phyloP scores from a whole-genome alignment of 1,140 invertebrate species.

The Nymphalis io region DNA sequence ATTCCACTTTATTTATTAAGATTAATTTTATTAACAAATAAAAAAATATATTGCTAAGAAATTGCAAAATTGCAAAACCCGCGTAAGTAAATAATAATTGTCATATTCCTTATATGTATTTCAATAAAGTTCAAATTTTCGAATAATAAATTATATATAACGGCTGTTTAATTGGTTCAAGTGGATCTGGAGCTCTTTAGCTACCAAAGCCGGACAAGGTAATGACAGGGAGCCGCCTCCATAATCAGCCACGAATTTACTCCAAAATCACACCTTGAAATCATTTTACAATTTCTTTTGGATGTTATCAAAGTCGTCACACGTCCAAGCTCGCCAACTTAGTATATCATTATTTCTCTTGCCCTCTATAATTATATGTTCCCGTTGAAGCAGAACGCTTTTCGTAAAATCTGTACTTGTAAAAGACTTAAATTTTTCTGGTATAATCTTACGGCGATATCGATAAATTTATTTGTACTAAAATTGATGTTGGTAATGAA shows the following conservation, averaged over 20 bases:
- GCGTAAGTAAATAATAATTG: slow-evolving; percentile 8
- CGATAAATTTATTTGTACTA: slow-evolving; percentile 2
- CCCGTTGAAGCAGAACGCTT: slow-evolving; percentile 26
- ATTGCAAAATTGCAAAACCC: neutral
- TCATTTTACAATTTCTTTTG: slow-evolving; percentile 66
- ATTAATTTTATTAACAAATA: neutral
- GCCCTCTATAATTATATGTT: slow-evolving; percentile 57
- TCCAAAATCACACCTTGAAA: slow-evolving; percentile 67
- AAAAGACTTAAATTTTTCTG: slow-evolving; percentile 23
- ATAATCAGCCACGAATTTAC: slow-evolving; percentile 66
- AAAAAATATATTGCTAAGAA: neutral
- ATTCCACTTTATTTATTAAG: neutral
- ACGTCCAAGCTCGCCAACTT: slow-evolving; percentile 53
- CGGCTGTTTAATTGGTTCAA: slow-evolving; percentile 36
- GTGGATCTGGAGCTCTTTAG: slow-evolving; percentile 54
- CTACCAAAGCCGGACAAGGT: slow-evolving; percentile 53
- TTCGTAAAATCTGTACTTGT: slow-evolving; percentile 18
- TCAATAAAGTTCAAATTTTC: slow-evolving; percentile 11
- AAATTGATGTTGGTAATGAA: neutral
- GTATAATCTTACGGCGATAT: neutral
- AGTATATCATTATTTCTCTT: slow-evolving; percentile 62
- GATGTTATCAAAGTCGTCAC: slow-evolving; percentile 60
- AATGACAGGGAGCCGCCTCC: slow-evolving; percentile 65
- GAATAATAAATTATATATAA: slow-evolving; percentile 32
- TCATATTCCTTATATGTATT: slow-evolving; percentile 11